Evolutionary conservation across 2,113 vertebrate species (phyloP).

Genomic region (Charina bottae): DNA sequence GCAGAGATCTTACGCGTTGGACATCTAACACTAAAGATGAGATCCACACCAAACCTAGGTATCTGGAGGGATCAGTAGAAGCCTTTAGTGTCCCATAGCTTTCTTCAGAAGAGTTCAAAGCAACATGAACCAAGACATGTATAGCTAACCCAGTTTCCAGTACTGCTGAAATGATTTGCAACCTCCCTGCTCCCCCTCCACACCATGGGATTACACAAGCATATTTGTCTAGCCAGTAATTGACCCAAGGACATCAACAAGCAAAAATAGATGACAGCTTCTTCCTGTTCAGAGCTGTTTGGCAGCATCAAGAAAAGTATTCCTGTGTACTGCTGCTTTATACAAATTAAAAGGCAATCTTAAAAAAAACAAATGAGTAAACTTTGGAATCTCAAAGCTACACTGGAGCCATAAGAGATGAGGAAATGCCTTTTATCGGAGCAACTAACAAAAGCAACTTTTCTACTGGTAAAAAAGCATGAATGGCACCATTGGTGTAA

Average conservation of each 20-base stretch:
- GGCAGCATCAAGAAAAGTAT: background rate
- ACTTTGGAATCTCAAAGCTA: background rate
- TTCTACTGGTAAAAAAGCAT: background rate
- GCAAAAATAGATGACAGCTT: background rate
- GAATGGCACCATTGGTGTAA: background rate
- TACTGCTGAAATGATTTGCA: constrained; percentile 15
- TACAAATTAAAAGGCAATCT: background rate
- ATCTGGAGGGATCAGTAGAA: constrained; percentile 47
- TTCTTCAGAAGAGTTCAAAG: constrained; percentile 10
- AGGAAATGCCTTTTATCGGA: background rate
- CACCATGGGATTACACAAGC: constrained; percentile 23
- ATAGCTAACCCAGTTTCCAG: constrained; percentile 39
- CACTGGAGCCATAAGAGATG: background rate
- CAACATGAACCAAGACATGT: constrained; percentile 42
- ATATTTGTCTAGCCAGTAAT: constrained; percentile 12
- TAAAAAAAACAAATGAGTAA: background rate
- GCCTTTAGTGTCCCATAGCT: constrained; percentile 64
- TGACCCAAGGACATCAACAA: background rate
- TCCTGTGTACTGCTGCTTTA: fast-evolving
- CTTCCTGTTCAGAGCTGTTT: constrained; percentile 8
- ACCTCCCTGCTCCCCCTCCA: background rate
- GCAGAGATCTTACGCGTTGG: background rate
- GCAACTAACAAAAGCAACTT: background rate
- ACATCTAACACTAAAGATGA: background rate
- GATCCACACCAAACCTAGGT: constrained; percentile 52